These are phyloP conservation scores for Pomatorhinus ruficollis DNA, from an alignment of 2,113 vertebrate genomes.

Conservation along the genomic window DNA sequence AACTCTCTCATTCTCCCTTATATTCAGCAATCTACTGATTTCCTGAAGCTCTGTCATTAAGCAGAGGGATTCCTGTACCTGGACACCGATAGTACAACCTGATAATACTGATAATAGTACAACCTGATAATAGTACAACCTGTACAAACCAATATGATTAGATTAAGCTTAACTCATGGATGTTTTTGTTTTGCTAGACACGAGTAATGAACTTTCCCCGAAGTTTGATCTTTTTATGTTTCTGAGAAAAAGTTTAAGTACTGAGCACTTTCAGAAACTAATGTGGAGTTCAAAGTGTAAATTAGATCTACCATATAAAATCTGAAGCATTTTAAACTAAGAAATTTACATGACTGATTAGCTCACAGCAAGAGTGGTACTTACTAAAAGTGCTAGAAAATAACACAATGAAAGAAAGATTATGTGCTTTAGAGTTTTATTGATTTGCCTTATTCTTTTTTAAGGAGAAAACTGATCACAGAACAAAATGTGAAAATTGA, in stretches of 20 bases:
- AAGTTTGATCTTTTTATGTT: not conserved
- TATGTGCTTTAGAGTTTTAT: not conserved
- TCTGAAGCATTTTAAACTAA: constrained; percentile 18
- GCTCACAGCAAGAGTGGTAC: not conserved
- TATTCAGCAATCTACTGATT: not conserved
- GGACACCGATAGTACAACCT: not conserved
- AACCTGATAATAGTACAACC: not conserved
- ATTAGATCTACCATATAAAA: not conserved
- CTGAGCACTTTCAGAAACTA: not conserved
- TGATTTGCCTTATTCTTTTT: not conserved
- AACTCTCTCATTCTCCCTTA: not conserved
- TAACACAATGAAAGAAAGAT: not conserved
- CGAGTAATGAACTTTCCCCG: not conserved
- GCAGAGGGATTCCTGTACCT: not conserved
- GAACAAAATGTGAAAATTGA: not conserved
- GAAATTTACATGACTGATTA: not conserved
- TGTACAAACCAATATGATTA: not conserved
- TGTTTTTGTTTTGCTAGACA: not conserved
- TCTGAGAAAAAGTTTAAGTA: not conserved
- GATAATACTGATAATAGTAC: not conserved
- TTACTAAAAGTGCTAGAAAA: not conserved
- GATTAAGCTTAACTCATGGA: not conserved
- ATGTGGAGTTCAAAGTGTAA: constrained; percentile 19
- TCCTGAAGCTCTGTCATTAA: not conserved
- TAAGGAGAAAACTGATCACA: not conserved